phyloP scores from a whole-genome alignment of 2,888 invertebrate species.

The Epistrophe eligans region DNA sequence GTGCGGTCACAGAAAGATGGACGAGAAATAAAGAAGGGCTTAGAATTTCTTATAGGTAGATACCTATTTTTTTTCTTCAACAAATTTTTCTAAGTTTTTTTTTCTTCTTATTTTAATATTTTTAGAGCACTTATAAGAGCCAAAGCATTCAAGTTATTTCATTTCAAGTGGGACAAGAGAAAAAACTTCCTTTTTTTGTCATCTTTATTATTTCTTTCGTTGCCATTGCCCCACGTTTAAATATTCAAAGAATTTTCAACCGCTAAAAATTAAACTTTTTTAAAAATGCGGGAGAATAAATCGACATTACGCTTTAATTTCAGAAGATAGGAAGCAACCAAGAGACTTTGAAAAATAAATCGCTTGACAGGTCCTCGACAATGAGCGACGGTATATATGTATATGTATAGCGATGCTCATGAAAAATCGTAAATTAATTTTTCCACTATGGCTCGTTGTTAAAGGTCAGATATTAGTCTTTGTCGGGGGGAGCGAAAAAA shows the following conservation, averaged over 20 bases:
- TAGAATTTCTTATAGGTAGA: slow-evolving; percentile 36
- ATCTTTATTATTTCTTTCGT: not conserved
- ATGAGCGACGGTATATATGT: not conserved
- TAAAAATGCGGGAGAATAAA: slow-evolving; percentile 36
- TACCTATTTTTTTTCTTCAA: not conserved
- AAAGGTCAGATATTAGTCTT: slow-evolving; percentile 30
- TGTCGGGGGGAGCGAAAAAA: not conserved
- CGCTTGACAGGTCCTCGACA: not conserved
- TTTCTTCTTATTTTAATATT: slow-evolving; percentile 41
- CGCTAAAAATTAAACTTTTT: not conserved
- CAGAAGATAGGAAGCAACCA: not conserved
- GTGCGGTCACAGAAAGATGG: slow-evolving; percentile 33
- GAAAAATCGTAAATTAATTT: slow-evolving; percentile 43
- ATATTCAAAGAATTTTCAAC: slow-evolving; percentile 14
- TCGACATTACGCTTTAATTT: slow-evolving; percentile 47
- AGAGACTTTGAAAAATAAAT: slow-evolving; percentile 33
- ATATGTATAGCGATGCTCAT: not conserved
- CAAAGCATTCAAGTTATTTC: slow-evolving; percentile 70
- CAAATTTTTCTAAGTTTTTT: slow-evolving; percentile 11
- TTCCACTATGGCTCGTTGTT: not conserved
- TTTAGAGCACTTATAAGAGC: slow-evolving; percentile 68
- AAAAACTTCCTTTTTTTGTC: not conserved
- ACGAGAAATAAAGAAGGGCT: slow-evolving; percentile 51
- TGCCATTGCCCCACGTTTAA: slow-evolving; percentile 7
- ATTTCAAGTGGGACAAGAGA: slow-evolving; percentile 48